Conservation (phyloP, 1,140 invertebrate species). For the Piezodorus guildinii region DNA sequence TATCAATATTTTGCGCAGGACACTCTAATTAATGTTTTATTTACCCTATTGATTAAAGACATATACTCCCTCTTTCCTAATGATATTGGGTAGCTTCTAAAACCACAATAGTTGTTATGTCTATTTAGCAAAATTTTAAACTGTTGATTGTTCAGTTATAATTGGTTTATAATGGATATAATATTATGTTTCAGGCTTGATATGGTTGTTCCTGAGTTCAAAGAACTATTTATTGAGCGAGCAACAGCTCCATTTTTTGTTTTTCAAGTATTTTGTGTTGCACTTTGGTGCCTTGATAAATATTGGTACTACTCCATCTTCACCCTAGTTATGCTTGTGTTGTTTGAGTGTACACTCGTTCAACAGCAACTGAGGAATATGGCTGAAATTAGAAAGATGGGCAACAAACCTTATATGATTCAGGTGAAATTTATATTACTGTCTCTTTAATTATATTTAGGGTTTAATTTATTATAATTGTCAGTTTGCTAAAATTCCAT, state of each 20-base stretch:
- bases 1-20: too few species aligned
- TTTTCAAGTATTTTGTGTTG: slow-evolving; percentile 90
- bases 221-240: slow-evolving; percentile 91
- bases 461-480: neutral
- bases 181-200: slow-evolving; percentile 49
- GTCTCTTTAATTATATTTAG: neutral
- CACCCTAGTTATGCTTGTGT: slow-evolving; percentile 91
- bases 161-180: neutral
- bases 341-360: slow-evolving; percentile 96
- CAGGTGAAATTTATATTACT: slow-evolving; percentile 39
- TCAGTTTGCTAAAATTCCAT: too few species aligned
- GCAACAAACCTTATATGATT: slow-evolving; percentile 89
- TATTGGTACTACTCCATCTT: slow-evolving; percentile 98
- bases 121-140: too few species aligned
- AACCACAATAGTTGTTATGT: too few species aligned
- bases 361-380: slow-evolving; percentile 96
- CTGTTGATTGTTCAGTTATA: too few species aligned
- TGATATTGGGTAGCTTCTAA: neutral
- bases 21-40: neutral
- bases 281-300: slow-evolving; percentile 96
- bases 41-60: neutral
- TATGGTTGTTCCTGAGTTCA: slow-evolving; percentile 91
- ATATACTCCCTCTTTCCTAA: too few species aligned
- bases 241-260: slow-evolving; percentile 99
- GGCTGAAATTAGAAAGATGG: slow-evolving; percentile 99